Evolutionary conservation across 1,140 invertebrate species (phyloP).

Genomic region (Brachionus rubens): DNA sequence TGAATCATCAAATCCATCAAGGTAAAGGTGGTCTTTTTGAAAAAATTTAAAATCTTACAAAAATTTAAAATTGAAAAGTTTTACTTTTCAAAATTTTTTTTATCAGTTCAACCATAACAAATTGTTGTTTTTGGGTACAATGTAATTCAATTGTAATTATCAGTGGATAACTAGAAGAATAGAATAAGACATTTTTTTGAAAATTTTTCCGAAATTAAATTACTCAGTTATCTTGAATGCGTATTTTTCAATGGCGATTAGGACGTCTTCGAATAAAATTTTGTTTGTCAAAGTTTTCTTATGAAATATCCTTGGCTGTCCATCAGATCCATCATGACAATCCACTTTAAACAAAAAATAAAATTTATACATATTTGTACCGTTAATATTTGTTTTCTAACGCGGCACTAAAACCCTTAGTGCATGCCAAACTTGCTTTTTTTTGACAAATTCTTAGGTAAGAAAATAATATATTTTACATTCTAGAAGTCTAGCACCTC

Average conservation of each 20-base stretch:
- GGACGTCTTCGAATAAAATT: conserved; percentile 28
- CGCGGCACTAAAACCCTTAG: no score
- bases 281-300: conserved; percentile 41
- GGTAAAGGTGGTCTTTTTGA: neutral
- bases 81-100: conserved; percentile 6
- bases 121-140: conserved; percentile 30
- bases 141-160: conserved; percentile 32
- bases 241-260: neutral
- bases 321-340: conserved; percentile 24
- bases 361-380: no score
- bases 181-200: no score
- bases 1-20: neutral
- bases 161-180: neutral
- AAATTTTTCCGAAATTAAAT: neutral
- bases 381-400: no score
- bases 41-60: neutral
- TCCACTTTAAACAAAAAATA: neutral
- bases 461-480: neutral
- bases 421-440: no score
- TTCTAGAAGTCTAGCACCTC: conserved; percentile 29
- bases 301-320: conserved; percentile 22
- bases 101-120: conserved; percentile 23
- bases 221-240: conserved; percentile 12
- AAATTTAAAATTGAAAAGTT: neutral
- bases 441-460: neutral